Percentiles rank a stretch among this genome's conserved stretches.
Conservation (phyloP, 1,140 invertebrate genomes). For the Philopotamus ludificatus region DNA sequence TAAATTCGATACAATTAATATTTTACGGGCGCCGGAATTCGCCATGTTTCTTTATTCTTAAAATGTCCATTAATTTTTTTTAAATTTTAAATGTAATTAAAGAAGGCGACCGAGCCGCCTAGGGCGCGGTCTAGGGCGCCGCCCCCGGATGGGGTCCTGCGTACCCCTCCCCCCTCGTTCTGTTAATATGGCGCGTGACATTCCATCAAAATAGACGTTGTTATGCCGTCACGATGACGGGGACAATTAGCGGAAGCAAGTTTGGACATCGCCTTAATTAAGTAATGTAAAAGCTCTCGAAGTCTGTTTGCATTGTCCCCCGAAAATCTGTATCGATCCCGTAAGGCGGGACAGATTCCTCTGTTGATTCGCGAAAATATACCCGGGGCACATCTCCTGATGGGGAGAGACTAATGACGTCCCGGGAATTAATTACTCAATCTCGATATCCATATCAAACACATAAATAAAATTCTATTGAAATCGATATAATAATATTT, state of each 20-base stretch:
- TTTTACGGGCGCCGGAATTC: not conserved
- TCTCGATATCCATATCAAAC: too few species aligned
- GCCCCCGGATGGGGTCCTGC: not conserved
- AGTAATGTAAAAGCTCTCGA: constrained; percentile 10
- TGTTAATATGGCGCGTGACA: constrained; percentile 10
- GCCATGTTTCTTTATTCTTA: not conserved
- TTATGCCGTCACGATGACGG: constrained; percentile 11
- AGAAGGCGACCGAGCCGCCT: not conserved
- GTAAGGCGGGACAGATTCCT: too few species aligned
- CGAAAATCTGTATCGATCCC: not conserved
- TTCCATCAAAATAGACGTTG: constrained; percentile 13
- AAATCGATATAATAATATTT: too few species aligned
- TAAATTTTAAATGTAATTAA: constrained; percentile 7
- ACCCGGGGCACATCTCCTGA: too few species aligned
- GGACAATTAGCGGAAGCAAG: constrained; percentile 12
- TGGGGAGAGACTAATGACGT: too few species aligned
- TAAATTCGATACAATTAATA: not conserved
- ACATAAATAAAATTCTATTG: too few species aligned
- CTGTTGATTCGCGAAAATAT: too few species aligned
- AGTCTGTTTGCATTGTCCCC: not conserved
- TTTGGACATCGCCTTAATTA: constrained; percentile 10
- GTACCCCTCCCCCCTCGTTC: not conserved
- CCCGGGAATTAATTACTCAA: too few species aligned
- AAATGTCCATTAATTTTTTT: not conserved
- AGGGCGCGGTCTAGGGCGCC: not conserved